Evolutionary conservation across 2,888 invertebrate genomes (phyloP).

Genomic region (Leptopterna dolabrata): DNA sequence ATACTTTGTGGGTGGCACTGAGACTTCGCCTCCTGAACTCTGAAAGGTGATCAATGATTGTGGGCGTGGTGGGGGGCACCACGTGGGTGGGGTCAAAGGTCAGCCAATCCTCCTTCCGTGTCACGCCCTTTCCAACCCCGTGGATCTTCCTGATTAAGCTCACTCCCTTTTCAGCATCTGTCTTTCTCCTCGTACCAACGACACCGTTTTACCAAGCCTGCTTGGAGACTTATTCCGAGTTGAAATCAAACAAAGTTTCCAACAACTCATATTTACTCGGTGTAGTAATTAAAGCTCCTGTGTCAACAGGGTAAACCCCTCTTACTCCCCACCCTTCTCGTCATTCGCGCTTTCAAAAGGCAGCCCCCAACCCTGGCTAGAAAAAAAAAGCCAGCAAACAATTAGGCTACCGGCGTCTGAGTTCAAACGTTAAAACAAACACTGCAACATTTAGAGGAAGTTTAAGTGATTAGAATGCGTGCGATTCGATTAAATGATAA

Average conservation of each 20-base stretch:
- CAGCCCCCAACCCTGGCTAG: not conserved
- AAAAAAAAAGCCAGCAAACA: constrained; percentile 4
- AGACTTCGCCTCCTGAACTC: not conserved
- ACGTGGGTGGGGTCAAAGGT: constrained; percentile 54
- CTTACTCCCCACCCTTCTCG: not conserved
- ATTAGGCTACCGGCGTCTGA: constrained; percentile 1
- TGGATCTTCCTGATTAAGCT: constrained; percentile 14
- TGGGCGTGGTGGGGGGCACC: constrained; percentile 49
- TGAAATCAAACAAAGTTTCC: not conserved
- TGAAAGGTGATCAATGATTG: constrained; percentile 47
- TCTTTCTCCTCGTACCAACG: not conserved
- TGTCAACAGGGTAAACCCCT: constrained; percentile 37
- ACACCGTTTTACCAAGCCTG: not conserved
- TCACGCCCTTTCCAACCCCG: constrained; percentile 48
- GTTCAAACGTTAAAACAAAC: not conserved
- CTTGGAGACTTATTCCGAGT: not conserved
- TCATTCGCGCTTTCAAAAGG: not conserved
- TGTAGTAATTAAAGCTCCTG: constrained; percentile 17
- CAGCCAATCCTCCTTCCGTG: constrained; percentile 50
- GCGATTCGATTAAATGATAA: not conserved
- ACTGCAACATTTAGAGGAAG: not conserved
- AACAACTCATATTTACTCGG: constrained; percentile 22
- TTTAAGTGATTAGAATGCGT: not conserved
- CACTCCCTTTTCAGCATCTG: not conserved
- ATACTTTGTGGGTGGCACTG: too few relatives aligned